Conservation (phyloP, 2,113 vertebrate species). For the Maccullochella peelii region DNA sequence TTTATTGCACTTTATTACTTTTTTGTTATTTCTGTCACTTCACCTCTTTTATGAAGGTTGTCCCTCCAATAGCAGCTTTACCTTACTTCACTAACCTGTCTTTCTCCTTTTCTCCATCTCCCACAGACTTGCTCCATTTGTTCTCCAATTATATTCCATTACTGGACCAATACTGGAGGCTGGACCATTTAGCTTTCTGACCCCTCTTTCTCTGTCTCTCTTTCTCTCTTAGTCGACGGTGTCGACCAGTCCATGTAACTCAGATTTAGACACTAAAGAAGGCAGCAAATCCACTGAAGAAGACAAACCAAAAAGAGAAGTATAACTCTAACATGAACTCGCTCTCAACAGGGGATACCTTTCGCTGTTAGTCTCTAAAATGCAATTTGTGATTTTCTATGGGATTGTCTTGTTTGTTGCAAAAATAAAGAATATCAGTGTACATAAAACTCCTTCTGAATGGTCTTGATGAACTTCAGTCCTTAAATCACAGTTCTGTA, state of each 20-base stretch:
- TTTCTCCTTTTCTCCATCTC: neutral
- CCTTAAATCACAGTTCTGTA: neutral
- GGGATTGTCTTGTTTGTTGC: neutral
- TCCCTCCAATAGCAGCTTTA: constrained; percentile 6
- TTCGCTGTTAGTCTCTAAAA: neutral
- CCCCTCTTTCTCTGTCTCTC: constrained; percentile 7
- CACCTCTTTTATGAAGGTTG: neutral
- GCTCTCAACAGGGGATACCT: neutral
- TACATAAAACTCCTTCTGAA: neutral
- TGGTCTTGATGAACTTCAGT: neutral
- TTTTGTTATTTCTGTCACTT: neutral
- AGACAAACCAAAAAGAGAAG: neutral
- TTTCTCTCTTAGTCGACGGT: neutral
- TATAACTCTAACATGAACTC: neutral
- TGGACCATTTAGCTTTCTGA: constrained; percentile 41
- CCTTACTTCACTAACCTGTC: constrained; percentile 7
- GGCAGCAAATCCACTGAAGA: neutral
- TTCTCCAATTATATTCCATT: constrained; percentile 60
- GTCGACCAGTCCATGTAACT: neutral
- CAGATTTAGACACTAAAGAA: neutral
- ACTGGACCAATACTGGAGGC: constrained; percentile 23
- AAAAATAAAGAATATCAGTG: neutral
- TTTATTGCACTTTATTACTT: neutral
- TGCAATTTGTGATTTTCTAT: constrained; percentile 20
- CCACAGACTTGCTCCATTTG: constrained; percentile 53